These are phyloP conservation scores for Diadema setosum DNA, from an alignment of 35 echinoderm and acorn worm genomes.

Conservation along the genomic window DNA sequence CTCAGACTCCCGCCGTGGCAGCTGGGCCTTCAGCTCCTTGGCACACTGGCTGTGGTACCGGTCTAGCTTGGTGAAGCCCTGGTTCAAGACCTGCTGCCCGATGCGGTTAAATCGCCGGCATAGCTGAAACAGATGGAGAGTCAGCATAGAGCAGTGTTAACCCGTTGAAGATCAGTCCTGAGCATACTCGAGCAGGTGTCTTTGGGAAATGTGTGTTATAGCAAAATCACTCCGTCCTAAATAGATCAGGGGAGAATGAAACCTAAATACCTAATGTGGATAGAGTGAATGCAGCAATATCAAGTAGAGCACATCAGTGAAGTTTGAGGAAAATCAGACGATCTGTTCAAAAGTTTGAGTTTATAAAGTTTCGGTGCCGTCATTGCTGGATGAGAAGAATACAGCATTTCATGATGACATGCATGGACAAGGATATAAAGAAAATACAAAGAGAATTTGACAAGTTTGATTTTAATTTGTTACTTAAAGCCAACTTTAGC, in stretches of 20 bases:
- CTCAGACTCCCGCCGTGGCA: slow-evolving; percentile 89
- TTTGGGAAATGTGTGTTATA: neutral
- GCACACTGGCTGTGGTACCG: slow-evolving; percentile 70
- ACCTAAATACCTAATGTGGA: neutral
- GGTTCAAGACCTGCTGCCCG: slow-evolving; percentile 80
- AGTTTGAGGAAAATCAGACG: too few relatives aligned
- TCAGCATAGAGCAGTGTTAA: neutral
- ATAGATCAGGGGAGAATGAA: neutral
- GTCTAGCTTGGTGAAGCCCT: slow-evolving; percentile 66
- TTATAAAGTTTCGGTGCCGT: too few relatives aligned
- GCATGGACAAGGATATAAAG: too few relatives aligned
- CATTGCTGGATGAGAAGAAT: too few relatives aligned
- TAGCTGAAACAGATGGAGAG: slow-evolving; percentile 17
- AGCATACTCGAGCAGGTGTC: too few relatives aligned
- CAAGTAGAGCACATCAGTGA: neutral
- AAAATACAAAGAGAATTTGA: too few relatives aligned
- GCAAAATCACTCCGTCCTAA: neutral
- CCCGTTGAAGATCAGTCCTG: neutral
- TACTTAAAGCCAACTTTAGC: too few relatives aligned
- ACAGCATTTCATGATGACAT: too few relatives aligned
- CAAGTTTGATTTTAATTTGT: too few relatives aligned
- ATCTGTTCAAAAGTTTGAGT: too few relatives aligned
- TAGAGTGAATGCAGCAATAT: neutral
- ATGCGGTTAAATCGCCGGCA: slow-evolving; percentile 74
- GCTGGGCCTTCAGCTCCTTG: slow-evolving; percentile 75